Evolutionary conservation across 2,888 invertebrate species (phyloP), one percentile per base, ranked within the genome.

Genomic region (Nycteola revayana): DNA sequence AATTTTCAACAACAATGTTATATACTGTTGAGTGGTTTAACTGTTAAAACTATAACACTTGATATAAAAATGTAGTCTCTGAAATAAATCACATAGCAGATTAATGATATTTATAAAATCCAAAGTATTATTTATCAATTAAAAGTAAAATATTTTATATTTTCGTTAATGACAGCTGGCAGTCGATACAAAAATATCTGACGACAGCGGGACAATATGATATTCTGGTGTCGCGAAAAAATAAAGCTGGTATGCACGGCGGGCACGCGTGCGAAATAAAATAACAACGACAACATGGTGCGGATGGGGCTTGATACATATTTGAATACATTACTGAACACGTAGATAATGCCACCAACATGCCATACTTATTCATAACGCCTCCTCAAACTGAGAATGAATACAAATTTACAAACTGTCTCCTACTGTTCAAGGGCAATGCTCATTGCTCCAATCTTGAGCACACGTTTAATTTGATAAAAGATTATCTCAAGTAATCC

Each of bases 321-420:
- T 87, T 88, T 88, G 87, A 87, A 88, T 87, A 87, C 73, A 87
- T 88, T 86, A 87, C 85, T 53, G 76, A 81, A 76, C 79, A 82
- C 78, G 81, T 75, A 82, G 77, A 83, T 84, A 84, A 83, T 81
- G 74, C 80, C 67, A 66, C 69, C 71, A 68, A 77, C 78, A 79
- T 69, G 72, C 66, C 67, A 76, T 79, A 80, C 82, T 80, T 82
- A 85, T 84, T 87, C 86, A 87, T 85, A 82, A 78, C 81, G 73
- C 66, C 73, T 71, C 63, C 77, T 72, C 73, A 67, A 67, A 69
- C 70, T 58, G 69, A 56, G 60, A 69, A 66, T 76, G 83, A 81
- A 84, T 83, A 81, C 75, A 64, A 77, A 81, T 77, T 71, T 57
- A 49, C 33, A 32, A 38, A 44, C 37, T 45, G 28, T 39, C 43